phyloP scores from a whole-genome alignment of 1,140 invertebrate species.

The Maniola jurtina region DNA sequence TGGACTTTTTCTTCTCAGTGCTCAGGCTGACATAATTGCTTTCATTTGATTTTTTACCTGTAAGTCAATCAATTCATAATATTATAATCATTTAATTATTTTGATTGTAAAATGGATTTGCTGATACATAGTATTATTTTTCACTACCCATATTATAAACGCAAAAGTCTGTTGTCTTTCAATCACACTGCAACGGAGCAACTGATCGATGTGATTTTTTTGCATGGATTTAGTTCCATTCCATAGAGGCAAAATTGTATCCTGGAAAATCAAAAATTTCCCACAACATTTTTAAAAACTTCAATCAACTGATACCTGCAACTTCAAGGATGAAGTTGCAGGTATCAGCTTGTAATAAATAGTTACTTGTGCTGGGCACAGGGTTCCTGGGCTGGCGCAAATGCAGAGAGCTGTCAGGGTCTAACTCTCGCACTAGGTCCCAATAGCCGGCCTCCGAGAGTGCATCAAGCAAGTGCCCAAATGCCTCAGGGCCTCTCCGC shows the following conservation, averaged over 20 bases:
- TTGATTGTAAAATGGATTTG: too few species aligned
- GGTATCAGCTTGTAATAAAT: neutral
- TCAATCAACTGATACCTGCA: neutral
- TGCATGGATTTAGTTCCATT: too few species aligned
- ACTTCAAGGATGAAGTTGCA: too few species aligned
- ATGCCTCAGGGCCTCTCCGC: slow-evolving; percentile 68
- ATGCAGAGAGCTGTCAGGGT: slow-evolving; percentile 53
- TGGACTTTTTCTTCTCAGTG: slow-evolving; percentile 48
- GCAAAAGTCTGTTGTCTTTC: too few species aligned
- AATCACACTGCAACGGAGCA: too few species aligned
- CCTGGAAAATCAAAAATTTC: too few species aligned
- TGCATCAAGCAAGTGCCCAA: slow-evolving; percentile 60
- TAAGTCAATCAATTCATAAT: neutral
- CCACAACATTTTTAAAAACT: too few species aligned
- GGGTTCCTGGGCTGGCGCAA: slow-evolving; percentile 24
- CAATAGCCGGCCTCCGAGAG: slow-evolving; percentile 65
- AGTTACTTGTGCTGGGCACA: slow-evolving; percentile 30
- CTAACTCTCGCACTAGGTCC: slow-evolving; percentile 59
- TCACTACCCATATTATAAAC: too few species aligned
- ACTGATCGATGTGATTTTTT: too few species aligned
- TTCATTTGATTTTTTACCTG: slow-evolving; percentile 33
- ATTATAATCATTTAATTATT: too few species aligned
- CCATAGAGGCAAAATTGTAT: too few species aligned
- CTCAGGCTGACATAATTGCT: slow-evolving; percentile 48
- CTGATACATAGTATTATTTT: too few species aligned